Evolutionary conservation across 1,140 invertebrate genomes (phyloP).

Genomic region (Rhynchophorus ferrugineus): DNA sequence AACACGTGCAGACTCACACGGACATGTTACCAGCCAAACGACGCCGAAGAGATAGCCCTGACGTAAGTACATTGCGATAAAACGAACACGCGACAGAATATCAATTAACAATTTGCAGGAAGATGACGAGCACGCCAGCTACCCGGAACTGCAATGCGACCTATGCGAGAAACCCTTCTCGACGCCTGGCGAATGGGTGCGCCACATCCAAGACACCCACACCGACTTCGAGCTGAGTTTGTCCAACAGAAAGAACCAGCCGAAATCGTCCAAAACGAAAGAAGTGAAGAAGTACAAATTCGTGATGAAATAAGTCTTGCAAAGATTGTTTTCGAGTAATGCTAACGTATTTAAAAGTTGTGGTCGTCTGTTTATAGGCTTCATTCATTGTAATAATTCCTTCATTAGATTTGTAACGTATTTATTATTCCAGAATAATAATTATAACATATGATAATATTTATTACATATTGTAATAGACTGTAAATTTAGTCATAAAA

Average conservation of each 20-base stretch:
- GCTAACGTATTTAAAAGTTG: no score
- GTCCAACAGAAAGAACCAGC: conserved; percentile 20
- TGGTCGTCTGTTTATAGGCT: background rate
- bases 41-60: conserved; percentile 41
- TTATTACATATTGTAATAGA: no score
- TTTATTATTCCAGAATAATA: no score
- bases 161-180: conserved; percentile 73
- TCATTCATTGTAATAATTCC: background rate
- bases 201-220: conserved; percentile 73
- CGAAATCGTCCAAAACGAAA: background rate
- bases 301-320: conserved; percentile 4
- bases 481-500: no score
- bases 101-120: conserved; percentile 40
- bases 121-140: conserved; percentile 58
- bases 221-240: conserved; percentile 71
- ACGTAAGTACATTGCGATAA: conserved; percentile 16
- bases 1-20: conserved; percentile 68
- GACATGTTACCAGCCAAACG: conserved; percentile 49
- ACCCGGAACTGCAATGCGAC: conserved; percentile 66
- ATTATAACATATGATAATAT: no score
- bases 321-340: background rate
- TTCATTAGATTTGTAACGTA: background rate
- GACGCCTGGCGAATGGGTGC: conserved; percentile 75
- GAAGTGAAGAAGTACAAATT: conserved; percentile 15
- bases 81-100: background rate